Base-by-base conservation (phyloP, 2,113 vertebrate species). In the Pelecanus crispus region DNA sequence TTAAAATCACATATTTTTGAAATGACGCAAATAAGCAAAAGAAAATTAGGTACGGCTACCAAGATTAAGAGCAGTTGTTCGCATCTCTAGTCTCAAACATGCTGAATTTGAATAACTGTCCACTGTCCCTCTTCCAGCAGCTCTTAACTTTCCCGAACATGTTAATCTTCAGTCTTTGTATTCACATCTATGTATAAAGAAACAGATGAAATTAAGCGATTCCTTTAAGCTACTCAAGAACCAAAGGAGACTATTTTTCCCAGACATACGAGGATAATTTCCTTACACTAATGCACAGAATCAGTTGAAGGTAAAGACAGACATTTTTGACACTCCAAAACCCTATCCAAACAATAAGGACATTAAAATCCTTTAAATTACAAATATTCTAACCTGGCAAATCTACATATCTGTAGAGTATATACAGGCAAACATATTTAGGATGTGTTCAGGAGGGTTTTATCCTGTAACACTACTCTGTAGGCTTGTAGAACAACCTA, bases 1-100 rank as follows among this genome's bases (percentile, higher is more conserved):
- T 83, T 50, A 90, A 97, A 94, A 66, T n/a, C 68, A 89, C 7
- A 3, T 79, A 56, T 91, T 90, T 96, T 86, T 47, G 24, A 92
- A 79, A 94, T 75, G 0, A 73, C 38, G 87, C 38, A 75, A 68
- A 89, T 72, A 19, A 92, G 53, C 45, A 47, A n/a, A 79, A 94
- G 53, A 84, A 85, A 82, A 85, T 65, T 50, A 82, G 78, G 40
- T 53, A 72, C 0, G 0, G 70, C 31, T 84, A 56, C 21, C 62
- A 82, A 66, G 87, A 85, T 40, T 72, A 79, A 79, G 56, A 82
- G 62, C 45, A 73, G 66, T 45, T 72, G 53, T 58, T 87, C 85
- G 38, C 47, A 80, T 80, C 58, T 81, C 66, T 47, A 22, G 14
- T 68, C 53, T 82, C 66, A 68, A 10, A 91, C 66, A 93, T 32